Evolutionary conservation across 2,888 invertebrate genomes (phyloP), one percentile per base, ranked within the genome.

Genomic region (Altica lythri): DNA sequence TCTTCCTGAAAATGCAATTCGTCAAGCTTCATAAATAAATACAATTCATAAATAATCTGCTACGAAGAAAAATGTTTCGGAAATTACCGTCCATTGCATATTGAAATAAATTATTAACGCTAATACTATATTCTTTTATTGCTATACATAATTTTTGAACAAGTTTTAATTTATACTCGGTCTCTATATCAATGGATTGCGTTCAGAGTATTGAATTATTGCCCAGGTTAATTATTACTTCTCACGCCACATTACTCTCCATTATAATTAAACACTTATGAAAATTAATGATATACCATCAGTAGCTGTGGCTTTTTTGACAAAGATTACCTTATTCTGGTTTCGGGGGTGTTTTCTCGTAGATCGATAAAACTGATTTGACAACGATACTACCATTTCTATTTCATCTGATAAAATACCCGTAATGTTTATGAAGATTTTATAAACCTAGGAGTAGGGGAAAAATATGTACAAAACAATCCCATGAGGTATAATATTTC

Each of bases 231-330:
- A 65, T 64, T 60, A 52, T 60, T 50, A 50, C 56, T 55, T 60
- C 59, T 60, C 65, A 65, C 63, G 63, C 61, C 56, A 60, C 56
- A 57, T 58, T 61, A 53, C 55, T 37, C 49, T 54, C 45, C 57
- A 52, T 59, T 55, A 58, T 62, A 62, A 64, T 63, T 64, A 63
- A 63, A 62, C 54, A 63, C 58, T 60, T 58, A 57, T 32, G 48
- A 22, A 40, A 51, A 57, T 54, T 60, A 60, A 57, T 60, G 49
- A 43, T 25, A 40, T 27, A 14, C 22, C 17, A 45, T 19, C 30
- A 22, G 30, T 40, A 37, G 50, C 19, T 43, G 35, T 49, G 49
- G 37, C 25, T 46, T 45, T 48, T n/a, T 55, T 46, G 37, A 18
- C 34, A 43, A 40, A 22, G 13, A 22, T 25, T 27, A 12, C 12